phyloP scores from a whole-genome alignment of 2,888 invertebrate species.

The Serrognathus titanus region DNA sequence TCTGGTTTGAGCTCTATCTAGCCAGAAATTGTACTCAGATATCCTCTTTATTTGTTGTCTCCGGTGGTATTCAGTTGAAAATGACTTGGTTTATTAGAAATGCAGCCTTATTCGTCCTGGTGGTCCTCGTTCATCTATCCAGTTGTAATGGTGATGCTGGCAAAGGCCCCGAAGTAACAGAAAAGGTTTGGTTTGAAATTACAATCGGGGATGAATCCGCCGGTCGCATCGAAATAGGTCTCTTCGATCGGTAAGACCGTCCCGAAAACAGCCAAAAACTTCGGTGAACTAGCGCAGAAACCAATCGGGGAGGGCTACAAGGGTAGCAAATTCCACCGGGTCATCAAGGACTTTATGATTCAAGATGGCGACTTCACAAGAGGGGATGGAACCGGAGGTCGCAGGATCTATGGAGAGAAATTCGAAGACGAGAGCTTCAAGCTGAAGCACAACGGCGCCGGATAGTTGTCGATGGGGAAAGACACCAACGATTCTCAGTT shows the following conservation, averaged over 20 bases:
- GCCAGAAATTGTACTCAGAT: no score
- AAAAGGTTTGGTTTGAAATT: conserved; percentile 87
- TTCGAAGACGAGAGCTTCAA: conserved; percentile 96
- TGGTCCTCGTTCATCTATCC: conserved; percentile 9
- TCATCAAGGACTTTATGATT: conserved; percentile 90
- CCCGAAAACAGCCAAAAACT: conserved; percentile 85
- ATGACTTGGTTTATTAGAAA: background rate
- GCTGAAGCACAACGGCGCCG: conserved; percentile 92
- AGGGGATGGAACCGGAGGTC: conserved; percentile 94
- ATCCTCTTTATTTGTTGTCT: no score
- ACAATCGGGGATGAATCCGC: conserved; percentile 66
- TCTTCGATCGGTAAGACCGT: conserved; percentile 95
- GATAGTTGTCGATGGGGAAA: conserved; percentile 98
- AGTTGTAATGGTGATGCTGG: conserved; percentile 33
- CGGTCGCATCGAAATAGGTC: conserved; percentile 76
- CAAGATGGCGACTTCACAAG: conserved; percentile 94
- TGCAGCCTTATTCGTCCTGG: conserved; percentile 6
- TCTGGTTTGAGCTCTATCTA: no score
- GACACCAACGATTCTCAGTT: conserved; percentile 98
- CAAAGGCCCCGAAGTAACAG: conserved; percentile 86
- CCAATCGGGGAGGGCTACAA: conserved; percentile 74
- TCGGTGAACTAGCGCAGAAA: conserved; percentile 72
- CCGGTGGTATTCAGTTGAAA: background rate
- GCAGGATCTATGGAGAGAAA: conserved; percentile 27
- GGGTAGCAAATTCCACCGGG: conserved; percentile 85